A percentile compares a stretch with the other conserved stretches of the same genome.
Evolutionary conservation across 2,888 invertebrate species (phyloP).

Genomic region (Byasa hedistus): DNA sequence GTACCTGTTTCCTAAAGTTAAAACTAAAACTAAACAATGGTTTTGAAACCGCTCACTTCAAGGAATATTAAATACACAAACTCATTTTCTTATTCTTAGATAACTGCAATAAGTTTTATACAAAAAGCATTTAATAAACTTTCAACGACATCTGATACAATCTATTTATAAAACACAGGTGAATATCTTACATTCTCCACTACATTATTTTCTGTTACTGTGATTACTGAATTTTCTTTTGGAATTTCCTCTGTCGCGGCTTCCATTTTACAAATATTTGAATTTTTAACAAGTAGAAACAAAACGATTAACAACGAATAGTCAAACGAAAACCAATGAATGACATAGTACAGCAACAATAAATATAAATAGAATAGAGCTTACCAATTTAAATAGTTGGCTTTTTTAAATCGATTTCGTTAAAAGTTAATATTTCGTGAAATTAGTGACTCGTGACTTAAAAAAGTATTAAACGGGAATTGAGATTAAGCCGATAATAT

Average conservation of each 20-base stretch:
- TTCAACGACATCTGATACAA: slow-evolving; percentile 60
- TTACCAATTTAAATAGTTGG: not conserved
- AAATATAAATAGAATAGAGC: slow-evolving; percentile 15
- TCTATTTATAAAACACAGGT: slow-evolving; percentile 64
- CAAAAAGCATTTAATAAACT: slow-evolving; percentile 1
- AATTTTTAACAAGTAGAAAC: slow-evolving; percentile 18
- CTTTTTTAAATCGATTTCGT: not conserved
- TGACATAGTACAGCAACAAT: not conserved
- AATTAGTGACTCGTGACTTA: not conserved
- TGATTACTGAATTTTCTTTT: slow-evolving; percentile 53
- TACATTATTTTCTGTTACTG: slow-evolving; percentile 44
- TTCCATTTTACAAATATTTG: slow-evolving; percentile 55
- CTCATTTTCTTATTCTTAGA: not conserved
- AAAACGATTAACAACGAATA: slow-evolving; percentile 24
- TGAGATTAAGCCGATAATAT: not conserved
- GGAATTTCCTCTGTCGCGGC: slow-evolving; percentile 53
- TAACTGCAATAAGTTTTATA: not conserved
- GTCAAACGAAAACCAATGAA: slow-evolving; percentile 25
- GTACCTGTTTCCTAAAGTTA: slow-evolving; percentile 36
- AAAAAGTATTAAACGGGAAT: not conserved
- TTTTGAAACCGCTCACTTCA: slow-evolving; percentile 9
- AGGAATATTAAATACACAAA: not conserved
- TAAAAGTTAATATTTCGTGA: not conserved
- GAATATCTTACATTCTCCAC: slow-evolving; percentile 50
- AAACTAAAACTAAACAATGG: slow-evolving; percentile 4